Conservation (phyloP, 2,113 vertebrate species). For the Struthio camelus region DNA sequence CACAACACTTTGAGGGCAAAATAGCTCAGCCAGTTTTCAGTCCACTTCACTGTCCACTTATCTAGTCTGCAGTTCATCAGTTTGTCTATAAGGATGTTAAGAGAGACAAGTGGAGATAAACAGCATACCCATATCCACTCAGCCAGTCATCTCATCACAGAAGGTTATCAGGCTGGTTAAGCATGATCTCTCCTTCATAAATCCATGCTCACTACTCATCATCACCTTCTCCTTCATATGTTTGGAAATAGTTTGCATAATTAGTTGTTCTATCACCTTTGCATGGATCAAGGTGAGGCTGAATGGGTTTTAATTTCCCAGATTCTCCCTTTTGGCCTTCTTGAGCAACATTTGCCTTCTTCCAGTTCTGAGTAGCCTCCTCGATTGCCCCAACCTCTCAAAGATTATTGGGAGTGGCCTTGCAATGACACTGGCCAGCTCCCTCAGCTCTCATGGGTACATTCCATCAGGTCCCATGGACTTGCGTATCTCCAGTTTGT, state of each 20-base stretch:
- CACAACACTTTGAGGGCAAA: not conserved
- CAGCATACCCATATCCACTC: not conserved
- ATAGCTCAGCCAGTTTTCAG: not conserved
- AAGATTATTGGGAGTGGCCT: not conserved
- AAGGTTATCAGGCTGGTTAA: not conserved
- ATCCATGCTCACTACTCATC: not conserved
- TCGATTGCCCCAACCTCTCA: not conserved
- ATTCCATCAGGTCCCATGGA: not conserved
- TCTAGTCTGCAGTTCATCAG: not conserved
- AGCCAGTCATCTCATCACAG: not conserved
- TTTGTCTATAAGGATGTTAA: not conserved
- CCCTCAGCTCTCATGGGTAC: not conserved
- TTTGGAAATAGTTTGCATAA: not conserved
- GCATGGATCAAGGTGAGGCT: not conserved
- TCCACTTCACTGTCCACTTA: not conserved
- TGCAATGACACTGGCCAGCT: not conserved
- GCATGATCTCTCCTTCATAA: not conserved
- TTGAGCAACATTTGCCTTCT: not conserved
- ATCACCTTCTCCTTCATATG: not conserved
- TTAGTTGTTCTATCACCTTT: not conserved
- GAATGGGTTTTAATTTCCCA: not conserved
- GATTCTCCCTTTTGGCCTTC: not conserved
- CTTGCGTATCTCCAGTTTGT: not conserved
- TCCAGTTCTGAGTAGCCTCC: not conserved
- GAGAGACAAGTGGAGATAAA: not conserved